Evolutionary conservation across 2,797 vertebrate species (phyloP).

Genomic region (Gastrophryne carolinensis): DNA sequence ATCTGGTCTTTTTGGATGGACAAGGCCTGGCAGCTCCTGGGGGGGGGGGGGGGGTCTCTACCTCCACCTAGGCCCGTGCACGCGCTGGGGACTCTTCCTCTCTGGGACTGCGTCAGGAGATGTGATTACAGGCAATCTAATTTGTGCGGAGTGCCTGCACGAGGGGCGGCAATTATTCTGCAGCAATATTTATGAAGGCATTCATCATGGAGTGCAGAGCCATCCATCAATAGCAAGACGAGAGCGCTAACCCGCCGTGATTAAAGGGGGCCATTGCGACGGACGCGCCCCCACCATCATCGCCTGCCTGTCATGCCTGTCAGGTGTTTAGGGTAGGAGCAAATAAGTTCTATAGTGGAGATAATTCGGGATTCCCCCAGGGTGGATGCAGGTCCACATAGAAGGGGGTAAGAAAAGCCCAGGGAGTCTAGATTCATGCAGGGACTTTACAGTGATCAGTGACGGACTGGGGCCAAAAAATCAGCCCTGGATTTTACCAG

Average conservation of each 20-base stretch:
- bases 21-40: conserved; percentile 14
- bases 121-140: conserved; percentile 77
- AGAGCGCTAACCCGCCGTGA: conserved; percentile 64
- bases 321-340: too few relatives aligned
- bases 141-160: conserved; percentile 74
- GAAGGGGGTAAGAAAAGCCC: too few relatives aligned
- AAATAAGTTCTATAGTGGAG: too few relatives aligned
- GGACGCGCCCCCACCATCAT: neutral
- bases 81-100: conserved; percentile 67
- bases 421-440: too few relatives aligned
- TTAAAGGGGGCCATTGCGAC: conserved; percentile 55
- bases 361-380: too few relatives aligned
- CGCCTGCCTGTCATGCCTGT: neutral
- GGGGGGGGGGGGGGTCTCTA: neutral
- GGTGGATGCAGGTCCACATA: too few relatives aligned
- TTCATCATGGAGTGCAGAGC: conserved; percentile 68
- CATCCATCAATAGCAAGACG: conserved; percentile 58
- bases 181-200: conserved; percentile 75
- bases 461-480: too few relatives aligned
- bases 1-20: conserved; percentile 16
- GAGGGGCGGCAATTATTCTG: conserved; percentile 73
- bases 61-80: conserved; percentile 53
- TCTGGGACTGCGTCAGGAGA: conserved; percentile 66
- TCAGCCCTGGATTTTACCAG: too few relatives aligned
- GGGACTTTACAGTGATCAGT: too few relatives aligned